Base-by-base conservation (phyloP, 2,113 vertebrate species). In the Bungarus multicinctus region DNA sequence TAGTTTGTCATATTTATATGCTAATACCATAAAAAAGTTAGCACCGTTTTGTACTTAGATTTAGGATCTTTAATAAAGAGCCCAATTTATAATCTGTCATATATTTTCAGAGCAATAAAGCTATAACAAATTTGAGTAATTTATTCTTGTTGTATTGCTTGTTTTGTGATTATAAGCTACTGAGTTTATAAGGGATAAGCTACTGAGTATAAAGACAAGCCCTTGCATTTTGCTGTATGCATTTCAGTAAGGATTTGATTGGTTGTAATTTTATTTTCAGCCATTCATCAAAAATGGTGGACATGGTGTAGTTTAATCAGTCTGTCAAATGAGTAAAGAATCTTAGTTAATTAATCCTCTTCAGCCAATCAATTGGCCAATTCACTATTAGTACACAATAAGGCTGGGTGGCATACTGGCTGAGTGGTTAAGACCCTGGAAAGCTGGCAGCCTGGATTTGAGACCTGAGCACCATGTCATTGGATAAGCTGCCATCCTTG, bases 51-150 rank as follows among this genome's bases (percentile, higher is more conserved):
- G 64, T 8, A 93, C 30, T 90, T 86, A 25, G 30, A 52, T 95
- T 94, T 89, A 94, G 87, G 90, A 87, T 89, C 95, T 96, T 95
- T 95, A 94, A 95, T 94, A 14, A 34, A 92, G 10, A 34, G 20
- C 91, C 89, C 91, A 91, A 55, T 93, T 96, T 92, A 92, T 95
- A 96, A 91, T 92, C 95, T 54, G 87, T 89, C 55, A 39, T 90
- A 27, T 60, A 52, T 53, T 96, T 90, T 90, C 0, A 22, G 69
- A 94, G 93, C 94, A 93, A 94, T 92, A 93, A 90, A 94, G 91
- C 7, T 2, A 30, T 93, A 97, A 95, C 91, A 94, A 95, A 95
- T 96, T 92, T 89, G 93, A 92, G 90, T 11, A 54, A 86, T 95
- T 94, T 94, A 81, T 64, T 94, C 34, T 93, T 91, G 91, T 94